phyloP scores from a whole-genome alignment of 2,888 invertebrate genomes.

The Rutpela maculata region DNA sequence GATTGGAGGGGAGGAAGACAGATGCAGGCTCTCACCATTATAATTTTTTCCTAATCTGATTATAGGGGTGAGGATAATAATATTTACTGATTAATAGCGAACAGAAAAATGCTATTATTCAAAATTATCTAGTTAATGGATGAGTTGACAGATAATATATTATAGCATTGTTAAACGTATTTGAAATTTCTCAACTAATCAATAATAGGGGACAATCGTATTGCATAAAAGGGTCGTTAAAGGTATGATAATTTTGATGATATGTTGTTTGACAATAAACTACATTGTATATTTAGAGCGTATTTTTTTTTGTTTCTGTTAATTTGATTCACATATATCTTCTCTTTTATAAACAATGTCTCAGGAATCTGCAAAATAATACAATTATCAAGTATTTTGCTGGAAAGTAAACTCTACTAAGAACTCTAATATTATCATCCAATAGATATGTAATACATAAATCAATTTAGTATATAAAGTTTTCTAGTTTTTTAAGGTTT shows the following conservation, averaged over 20 bases:
- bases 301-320: no score
- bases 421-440: no score
- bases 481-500: no score
- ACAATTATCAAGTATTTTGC: no score
- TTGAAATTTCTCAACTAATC: neutral
- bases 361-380: no score
- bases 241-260: neutral
- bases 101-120: conserved; percentile 34
- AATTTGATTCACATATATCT: no score
- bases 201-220: neutral
- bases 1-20: conserved; percentile 25
- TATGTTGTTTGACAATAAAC: no score
- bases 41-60: conserved; percentile 37
- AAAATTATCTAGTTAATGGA: conserved; percentile 38
- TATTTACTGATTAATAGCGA: conserved; percentile 29
- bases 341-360: no score
- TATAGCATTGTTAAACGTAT: conserved; percentile 29
- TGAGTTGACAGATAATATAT: conserved; percentile 35
- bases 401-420: no score
- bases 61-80: conserved; percentile 29
- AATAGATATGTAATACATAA: no score
- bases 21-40: conserved; percentile 41
- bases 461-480: no score
- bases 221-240: neutral
- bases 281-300: no score